These are phyloP conservation scores for Brachyhypopomus gauderio DNA, from an alignment of 2,113 vertebrate species.

Conservation along the genomic window DNA sequence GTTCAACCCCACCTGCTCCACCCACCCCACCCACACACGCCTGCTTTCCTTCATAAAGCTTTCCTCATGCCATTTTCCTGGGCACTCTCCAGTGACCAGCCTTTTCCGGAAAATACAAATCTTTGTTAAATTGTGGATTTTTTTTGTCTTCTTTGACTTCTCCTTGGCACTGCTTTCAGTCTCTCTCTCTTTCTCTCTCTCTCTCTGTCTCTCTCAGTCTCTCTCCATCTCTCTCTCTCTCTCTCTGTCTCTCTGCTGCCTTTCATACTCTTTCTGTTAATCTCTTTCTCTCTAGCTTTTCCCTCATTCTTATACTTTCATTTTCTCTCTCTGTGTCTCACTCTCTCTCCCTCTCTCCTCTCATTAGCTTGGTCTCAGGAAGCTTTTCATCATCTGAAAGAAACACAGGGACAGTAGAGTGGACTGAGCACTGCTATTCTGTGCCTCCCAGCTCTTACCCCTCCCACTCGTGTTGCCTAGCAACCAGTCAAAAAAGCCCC, in stretches of 20 bases:
- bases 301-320: conserved; percentile 3
- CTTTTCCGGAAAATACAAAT: conserved; percentile 67
- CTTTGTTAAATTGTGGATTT: conserved; percentile 67
- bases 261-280: background rate
- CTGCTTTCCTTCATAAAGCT: conserved; percentile 67
- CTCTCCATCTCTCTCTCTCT: background rate
- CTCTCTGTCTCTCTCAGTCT: background rate
- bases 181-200: conserved; percentile 1
- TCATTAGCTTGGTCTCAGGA: conserved; percentile 77
- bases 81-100: conserved; percentile 64
- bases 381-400: conserved; percentile 78
- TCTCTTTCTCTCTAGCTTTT: background rate
- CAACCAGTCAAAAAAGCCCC: conserved; percentile 72
- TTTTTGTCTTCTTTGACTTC: conserved; percentile 13
- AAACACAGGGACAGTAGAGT: conserved; percentile 70
- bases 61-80: conserved; percentile 69
- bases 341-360: conserved; percentile 56
- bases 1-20: conserved; percentile 51
- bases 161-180: conserved; percentile 30
- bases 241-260: background rate
- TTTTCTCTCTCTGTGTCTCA: conserved; percentile 25
- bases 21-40: conserved; percentile 55
- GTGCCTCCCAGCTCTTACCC: conserved; percentile 61
- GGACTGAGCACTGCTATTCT: conserved; percentile 55
- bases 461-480: conserved; percentile 67